Conservation (phyloP, 1,140 invertebrate species). For the Laupala kohalensis region DNA sequence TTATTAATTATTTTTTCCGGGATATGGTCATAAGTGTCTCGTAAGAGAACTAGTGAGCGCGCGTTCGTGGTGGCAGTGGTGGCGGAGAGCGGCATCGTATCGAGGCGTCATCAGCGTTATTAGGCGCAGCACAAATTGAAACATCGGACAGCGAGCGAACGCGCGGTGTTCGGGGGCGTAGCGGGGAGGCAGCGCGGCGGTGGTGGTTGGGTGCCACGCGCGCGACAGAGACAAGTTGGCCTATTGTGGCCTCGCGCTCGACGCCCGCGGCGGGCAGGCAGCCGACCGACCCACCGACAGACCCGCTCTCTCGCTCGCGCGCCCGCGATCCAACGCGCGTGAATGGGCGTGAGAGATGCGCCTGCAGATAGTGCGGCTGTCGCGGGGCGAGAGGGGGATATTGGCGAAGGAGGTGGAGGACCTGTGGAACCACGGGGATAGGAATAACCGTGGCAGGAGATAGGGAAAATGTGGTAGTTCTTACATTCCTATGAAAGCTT, state of each 20-base stretch:
- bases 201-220: too few species aligned
- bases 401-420: neutral
- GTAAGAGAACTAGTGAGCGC: neutral
- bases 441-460: neutral
- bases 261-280: too few species aligned
- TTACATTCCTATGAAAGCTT: too few species aligned
- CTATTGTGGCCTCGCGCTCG: neutral
- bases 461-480: too few species aligned
- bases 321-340: neutral
- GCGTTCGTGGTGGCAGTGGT: neutral
- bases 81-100: neutral
- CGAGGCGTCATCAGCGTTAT: neutral
- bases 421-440: too few species aligned
- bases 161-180: too few species aligned
- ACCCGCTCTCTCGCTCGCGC: too few species aligned
- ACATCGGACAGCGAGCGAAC: neutral
- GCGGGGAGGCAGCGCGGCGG: too few species aligned
- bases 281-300: too few species aligned
- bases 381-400: too few species aligned
- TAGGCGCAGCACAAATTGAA: neutral
- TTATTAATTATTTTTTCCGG: too few species aligned
- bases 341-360: neutral
- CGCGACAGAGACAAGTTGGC: neutral
- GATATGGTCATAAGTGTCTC: too few species aligned
- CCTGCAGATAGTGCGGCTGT: neutral